Percentiles rank a stretch among this genome's conserved stretches.
phyloP scores from a whole-genome alignment of 2,113 vertebrate species.

The Pelodiscus sinensis region DNA sequence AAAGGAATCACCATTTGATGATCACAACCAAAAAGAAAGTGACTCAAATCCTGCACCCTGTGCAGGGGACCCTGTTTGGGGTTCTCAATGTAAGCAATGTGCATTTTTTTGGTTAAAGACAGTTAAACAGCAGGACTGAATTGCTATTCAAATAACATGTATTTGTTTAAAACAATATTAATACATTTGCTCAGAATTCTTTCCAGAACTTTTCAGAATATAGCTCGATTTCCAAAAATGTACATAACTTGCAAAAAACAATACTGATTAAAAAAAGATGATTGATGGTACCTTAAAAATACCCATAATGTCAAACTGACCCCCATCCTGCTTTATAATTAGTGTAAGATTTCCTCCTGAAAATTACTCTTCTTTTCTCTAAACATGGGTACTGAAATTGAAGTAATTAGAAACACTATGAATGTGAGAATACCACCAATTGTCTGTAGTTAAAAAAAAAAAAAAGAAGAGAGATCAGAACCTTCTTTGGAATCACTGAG shows the following conservation, averaged over 20 bases:
- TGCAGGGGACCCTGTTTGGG: neutral
- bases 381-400: constrained; percentile 83
- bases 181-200: constrained; percentile 71
- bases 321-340: constrained; percentile 74
- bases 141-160: constrained; percentile 70
- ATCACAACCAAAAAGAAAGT: constrained; percentile 63
- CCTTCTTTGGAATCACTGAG: constrained; percentile 88
- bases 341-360: constrained; percentile 76
- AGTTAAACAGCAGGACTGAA: constrained; percentile 68
- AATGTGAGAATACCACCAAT: constrained; percentile 79
- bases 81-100: constrained; percentile 54
- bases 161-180: constrained; percentile 64
- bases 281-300: constrained; percentile 81
- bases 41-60: constrained; percentile 54
- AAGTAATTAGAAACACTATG: constrained; percentile 77
- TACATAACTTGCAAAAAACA: constrained; percentile 73
- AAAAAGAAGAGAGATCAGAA: constrained; percentile 74
- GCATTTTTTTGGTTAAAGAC: constrained; percentile 68
- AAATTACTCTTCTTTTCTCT: constrained; percentile 77
- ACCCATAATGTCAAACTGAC: constrained; percentile 78
- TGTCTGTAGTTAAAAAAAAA: constrained; percentile 53
- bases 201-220: constrained; percentile 63
- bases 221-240: constrained; percentile 68
- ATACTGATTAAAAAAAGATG: constrained; percentile 77
- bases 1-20: constrained; percentile 60